Conservation (phyloP, 1,140 invertebrate species). For the Drosophila persimilis region DNA sequence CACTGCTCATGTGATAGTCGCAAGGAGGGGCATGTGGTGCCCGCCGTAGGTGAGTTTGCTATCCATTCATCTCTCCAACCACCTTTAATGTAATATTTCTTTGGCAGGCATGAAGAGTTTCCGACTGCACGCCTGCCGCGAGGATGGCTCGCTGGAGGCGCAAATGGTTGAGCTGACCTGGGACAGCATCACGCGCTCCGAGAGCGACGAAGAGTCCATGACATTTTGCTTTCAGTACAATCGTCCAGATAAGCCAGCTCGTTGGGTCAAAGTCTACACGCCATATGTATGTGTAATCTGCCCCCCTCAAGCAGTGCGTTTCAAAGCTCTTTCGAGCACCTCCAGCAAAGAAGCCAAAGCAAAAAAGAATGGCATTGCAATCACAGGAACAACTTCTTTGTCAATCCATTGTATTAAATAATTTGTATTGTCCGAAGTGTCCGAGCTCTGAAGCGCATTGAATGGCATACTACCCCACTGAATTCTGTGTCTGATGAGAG, state of each 20-base stretch:
- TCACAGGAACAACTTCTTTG: no score
- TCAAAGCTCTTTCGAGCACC: no score
- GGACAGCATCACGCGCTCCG: constrained; percentile 92
- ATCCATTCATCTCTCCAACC: not conserved
- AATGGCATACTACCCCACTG: no score
- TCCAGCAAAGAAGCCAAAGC: no score
- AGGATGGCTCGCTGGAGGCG: constrained; percentile 92
- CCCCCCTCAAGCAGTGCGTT: no score
- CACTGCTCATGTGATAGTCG: constrained; percentile 97
- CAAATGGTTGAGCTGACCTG: constrained; percentile 94
- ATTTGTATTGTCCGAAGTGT: not conserved
- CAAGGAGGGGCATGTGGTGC: constrained; percentile 95
- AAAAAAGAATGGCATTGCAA: no score
- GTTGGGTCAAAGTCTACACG: constrained; percentile 95
- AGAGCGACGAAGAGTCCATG: constrained; percentile 95
- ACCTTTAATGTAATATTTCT: not conserved
- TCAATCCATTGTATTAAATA: no score
- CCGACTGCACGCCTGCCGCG: constrained; percentile 93
- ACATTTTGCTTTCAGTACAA: constrained; percentile 94
- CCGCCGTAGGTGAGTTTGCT: constrained; percentile 86
- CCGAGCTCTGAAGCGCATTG: not conserved
- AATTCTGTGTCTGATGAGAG: no score
- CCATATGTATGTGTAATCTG: constrained; percentile 91
- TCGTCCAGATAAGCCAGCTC: constrained; percentile 89
- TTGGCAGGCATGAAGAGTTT: constrained; percentile 86